Evolutionary conservation across 2,797 vertebrate species (phyloP), one percentile per base, ranked within the genome.

Genomic region (Neopelma chrysocephalum): DNA sequence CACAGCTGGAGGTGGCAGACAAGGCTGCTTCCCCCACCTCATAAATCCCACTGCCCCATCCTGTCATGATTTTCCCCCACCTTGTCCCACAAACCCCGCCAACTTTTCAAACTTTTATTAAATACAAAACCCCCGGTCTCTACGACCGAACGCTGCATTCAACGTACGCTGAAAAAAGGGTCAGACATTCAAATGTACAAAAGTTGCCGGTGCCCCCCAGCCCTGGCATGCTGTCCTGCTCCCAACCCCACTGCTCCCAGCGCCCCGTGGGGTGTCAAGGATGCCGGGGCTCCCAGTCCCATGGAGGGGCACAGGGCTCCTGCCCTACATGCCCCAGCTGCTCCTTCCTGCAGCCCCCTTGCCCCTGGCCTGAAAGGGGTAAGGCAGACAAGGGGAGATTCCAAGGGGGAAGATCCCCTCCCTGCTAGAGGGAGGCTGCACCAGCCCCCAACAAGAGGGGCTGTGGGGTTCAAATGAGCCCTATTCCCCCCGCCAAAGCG

Each of bases 121-220:
- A 97, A 97, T 97, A 97, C 95, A 97, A 97, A 97, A 97, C 82
- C 90, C 82, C 69, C n/a, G 97, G 96, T 97, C 97, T 80, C 88
- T 92, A 76, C 0, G 95, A 97, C 94, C 96, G 32, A 96, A 94
- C 23, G 93, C 94, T 96, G 97, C 97, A 97, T 96, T 96, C 97
- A 96, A 96, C 66, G 82, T 94, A 97, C 82, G 96, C 96, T 97
- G 95, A 96, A 97, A 97, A 96, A 97, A 96, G 95, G 96, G 96
- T 96, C 96, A 97, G 89, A 97, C 97, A 97, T 97, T 97, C 97
- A 97, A 97, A 97, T 96, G 95, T 97, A 97, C 97, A 97, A 97
- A 97, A 97, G 90, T 97, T 11, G 22, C 94, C 85, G 7, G 89
- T 69, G 95, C 36, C 57, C 56, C 77, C 76, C 75, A 4, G 75